A percentile compares a stretch with the other conserved stretches of the same genome.
phyloP scores from a whole-genome alignment of 1,140 invertebrate species.

The Drosophila paulistorum region DNA sequence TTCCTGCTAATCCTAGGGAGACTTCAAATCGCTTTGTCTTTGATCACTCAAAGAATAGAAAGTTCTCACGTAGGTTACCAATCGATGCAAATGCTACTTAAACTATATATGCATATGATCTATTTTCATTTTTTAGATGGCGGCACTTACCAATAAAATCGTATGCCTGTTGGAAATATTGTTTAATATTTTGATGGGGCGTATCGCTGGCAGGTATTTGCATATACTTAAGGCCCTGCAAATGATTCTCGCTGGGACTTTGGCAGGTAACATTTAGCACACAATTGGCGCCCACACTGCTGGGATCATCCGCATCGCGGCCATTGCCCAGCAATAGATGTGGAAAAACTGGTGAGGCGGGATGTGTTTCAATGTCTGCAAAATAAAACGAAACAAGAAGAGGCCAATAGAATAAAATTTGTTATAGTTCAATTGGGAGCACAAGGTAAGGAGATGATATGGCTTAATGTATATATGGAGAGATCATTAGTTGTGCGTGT shows the following conservation, averaged over 20 bases:
- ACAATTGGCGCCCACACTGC: conserved; percentile 88
- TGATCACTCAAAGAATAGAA: no score
- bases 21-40: no score
- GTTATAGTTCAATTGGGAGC: not conserved
- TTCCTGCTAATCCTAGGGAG: no score
- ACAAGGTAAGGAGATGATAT: not conserved
- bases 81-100: no score
- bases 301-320: conserved; percentile 90
- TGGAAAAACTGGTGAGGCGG: conserved; percentile 92
- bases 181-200: conserved; percentile 94
- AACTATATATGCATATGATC: no score
- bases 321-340: conserved; percentile 95
- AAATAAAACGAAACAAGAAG: conserved; percentile 24
- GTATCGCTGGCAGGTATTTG: conserved; percentile 93
- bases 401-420: conserved; percentile 12
- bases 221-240: conserved; percentile 90
- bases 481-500: conserved; percentile 49
- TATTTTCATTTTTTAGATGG: not conserved
- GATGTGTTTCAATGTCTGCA: conserved; percentile 89
- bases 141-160: conserved; percentile 93
- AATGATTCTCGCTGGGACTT: conserved; percentile 88
- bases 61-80: no score
- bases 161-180: conserved; percentile 96
- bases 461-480: not conserved
- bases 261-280: conserved; percentile 94